Evolutionary conservation across 2,797 vertebrate genomes (phyloP).

Genomic region (Poeciliopsis infans): DNA sequence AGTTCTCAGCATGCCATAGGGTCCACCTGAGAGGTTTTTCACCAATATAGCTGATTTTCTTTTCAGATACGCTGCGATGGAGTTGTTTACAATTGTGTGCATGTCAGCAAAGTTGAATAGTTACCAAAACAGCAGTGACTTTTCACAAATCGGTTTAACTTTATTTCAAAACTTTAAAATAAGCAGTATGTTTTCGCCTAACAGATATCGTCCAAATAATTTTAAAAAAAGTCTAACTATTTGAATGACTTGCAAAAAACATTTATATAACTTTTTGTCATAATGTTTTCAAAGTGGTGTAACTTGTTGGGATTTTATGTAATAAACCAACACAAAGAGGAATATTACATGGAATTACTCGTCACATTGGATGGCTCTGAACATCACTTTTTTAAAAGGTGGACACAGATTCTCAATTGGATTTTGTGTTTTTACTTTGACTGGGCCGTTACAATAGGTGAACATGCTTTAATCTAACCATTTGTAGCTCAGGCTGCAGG

Average conservation of each 20-base stretch:
- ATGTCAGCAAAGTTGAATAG: neutral
- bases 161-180: slow-evolving; percentile 18
- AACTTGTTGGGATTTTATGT: neutral
- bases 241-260: neutral
- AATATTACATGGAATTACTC: neutral
- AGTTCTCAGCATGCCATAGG: slow-evolving; percentile 55
- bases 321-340: neutral
- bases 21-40: slow-evolving; percentile 44
- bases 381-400: neutral
- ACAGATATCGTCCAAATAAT: neutral
- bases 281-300: neutral
- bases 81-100: slow-evolving; percentile 22
- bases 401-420: neutral
- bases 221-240: neutral
- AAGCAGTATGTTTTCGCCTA: neutral
- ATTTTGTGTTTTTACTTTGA: neutral
- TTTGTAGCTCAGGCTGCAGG: neutral
- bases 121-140: neutral
- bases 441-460: neutral
- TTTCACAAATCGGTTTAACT: neutral
- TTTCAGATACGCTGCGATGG: neutral
- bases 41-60: slow-evolving; percentile 25
- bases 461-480: neutral
- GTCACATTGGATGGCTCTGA: neutral
- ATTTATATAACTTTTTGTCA: neutral